These are phyloP conservation scores for Tamandua tetradactyla DNA, from an alignment of 2,797 vertebrate species.

Conservation along the genomic window DNA sequence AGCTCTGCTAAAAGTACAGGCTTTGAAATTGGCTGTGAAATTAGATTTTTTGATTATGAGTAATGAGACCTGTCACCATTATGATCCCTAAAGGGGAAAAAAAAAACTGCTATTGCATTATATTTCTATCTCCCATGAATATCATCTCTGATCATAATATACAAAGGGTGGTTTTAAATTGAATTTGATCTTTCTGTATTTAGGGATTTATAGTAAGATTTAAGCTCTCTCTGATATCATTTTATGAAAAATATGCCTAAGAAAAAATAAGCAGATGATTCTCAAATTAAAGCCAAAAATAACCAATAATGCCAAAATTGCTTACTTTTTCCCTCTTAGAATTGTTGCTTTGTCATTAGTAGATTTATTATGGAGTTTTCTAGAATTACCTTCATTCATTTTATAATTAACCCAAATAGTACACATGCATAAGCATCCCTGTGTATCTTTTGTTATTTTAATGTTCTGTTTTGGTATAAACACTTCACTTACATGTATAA, in stretches of 20 bases:
- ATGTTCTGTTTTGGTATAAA: neutral
- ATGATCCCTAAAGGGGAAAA: constrained; percentile 1
- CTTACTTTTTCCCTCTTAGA: neutral
- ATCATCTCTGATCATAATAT: constrained; percentile 41
- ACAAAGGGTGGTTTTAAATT: constrained; percentile 40
- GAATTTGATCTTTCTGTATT: constrained; percentile 22
- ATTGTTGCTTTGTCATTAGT: neutral
- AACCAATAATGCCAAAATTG: neutral
- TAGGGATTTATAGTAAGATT: constrained; percentile 12
- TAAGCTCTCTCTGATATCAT: neutral
- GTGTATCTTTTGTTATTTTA: neutral
- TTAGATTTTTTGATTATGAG: constrained; percentile 56
- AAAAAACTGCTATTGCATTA: neutral
- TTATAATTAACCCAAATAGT: neutral
- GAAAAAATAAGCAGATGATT: neutral
- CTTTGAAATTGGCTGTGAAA: constrained; percentile 49
- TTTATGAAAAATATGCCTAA: constrained; percentile 4
- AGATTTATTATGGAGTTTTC: neutral
- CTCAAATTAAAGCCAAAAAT: neutral
- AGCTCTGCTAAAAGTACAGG: constrained; percentile 45
- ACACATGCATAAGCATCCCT: neutral
- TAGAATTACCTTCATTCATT: neutral
- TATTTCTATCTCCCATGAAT: constrained; percentile 45
- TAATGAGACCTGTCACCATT: constrained; percentile 31
- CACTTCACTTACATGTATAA: neutral